phyloP scores from a whole-genome alignment of 2,888 invertebrate species.

The Danaus chrysippus region DNA sequence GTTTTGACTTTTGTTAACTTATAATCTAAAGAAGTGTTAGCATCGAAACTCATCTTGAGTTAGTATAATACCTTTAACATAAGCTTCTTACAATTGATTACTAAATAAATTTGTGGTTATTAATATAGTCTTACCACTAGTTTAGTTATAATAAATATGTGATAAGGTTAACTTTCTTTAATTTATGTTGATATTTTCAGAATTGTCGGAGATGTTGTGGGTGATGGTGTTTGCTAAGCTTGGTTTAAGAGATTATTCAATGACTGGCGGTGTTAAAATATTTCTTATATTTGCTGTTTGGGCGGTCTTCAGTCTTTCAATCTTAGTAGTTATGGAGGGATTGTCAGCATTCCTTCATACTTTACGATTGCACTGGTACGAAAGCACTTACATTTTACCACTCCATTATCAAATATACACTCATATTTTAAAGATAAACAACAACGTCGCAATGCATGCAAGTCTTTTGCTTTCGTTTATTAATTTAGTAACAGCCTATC shows the following conservation, averaged over 20 bases:
- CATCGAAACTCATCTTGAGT: no score
- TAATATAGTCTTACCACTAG: not conserved
- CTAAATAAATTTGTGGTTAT: no score
- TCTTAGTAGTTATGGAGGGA: slow-evolving; percentile 93
- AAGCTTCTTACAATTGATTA: no score
- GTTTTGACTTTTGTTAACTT: not conserved
- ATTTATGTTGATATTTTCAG: slow-evolving; percentile 52
- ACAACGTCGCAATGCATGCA: no score
- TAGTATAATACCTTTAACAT: no score
- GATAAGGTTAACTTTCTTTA: not conserved
- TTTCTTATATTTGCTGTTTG: slow-evolving; percentile 85
- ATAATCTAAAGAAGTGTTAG: not conserved
- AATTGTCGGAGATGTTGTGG: slow-evolving; percentile 90
- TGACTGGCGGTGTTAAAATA: slow-evolving; percentile 68
- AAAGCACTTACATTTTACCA: slow-evolving; percentile 6
- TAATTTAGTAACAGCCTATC: no score
- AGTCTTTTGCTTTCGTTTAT: no score
- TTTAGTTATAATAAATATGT: not conserved
- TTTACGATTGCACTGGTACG: slow-evolving; percentile 91
- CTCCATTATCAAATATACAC: no score
- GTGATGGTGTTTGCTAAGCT: slow-evolving; percentile 81
- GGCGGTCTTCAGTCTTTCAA: slow-evolving; percentile 86
- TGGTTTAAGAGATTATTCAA: slow-evolving; percentile 43
- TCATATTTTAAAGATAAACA: no score
- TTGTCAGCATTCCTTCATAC: slow-evolving; percentile 94